Percentiles rank a stretch among this genome's conserved stretches.
phyloP scores from a whole-genome alignment of 2,797 vertebrate species.

The Pachyuromys duprasi region DNA sequence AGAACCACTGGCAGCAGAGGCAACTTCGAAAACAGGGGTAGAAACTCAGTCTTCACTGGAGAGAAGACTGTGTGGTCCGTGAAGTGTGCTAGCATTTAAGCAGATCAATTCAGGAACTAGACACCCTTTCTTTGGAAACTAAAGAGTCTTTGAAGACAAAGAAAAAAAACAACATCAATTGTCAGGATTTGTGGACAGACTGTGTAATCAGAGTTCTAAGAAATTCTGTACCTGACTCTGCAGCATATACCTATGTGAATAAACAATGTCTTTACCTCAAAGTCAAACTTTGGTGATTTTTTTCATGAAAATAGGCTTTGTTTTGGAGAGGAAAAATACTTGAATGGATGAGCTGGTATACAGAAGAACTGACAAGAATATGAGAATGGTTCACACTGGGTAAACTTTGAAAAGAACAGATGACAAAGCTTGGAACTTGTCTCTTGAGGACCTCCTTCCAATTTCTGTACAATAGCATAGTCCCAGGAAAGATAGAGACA shows the following conservation, averaged over 20 bases:
- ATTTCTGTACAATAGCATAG: not conserved
- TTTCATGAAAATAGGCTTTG: not conserved
- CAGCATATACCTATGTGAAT: not conserved
- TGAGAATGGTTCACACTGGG: not conserved
- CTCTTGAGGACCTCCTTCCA: not conserved
- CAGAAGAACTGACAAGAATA: not conserved
- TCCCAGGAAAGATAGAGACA: not conserved
- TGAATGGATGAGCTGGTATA: not conserved
- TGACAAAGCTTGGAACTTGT: not conserved
- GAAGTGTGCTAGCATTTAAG: constrained; percentile 2
- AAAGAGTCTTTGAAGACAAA: not conserved
- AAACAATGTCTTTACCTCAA: not conserved
- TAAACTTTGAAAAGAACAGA: not conserved
- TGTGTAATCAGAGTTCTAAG: not conserved
- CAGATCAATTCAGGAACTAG: not conserved
- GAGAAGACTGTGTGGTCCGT: not conserved
- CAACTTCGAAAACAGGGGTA: not conserved
- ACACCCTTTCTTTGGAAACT: not conserved
- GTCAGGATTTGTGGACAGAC: not conserved
- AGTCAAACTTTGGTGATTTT: not conserved
- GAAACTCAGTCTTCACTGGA: not conserved
- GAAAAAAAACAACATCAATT: not conserved
- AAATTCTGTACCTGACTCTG: not conserved
- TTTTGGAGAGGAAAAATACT: not conserved
- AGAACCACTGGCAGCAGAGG: not conserved